A percentile compares a stretch with the other conserved stretches of the same genome.
These are phyloP conservation scores for Pangasius mekongensis DNA, from an alignment of 2,797 vertebrate species.

Conservation along the genomic window DNA sequence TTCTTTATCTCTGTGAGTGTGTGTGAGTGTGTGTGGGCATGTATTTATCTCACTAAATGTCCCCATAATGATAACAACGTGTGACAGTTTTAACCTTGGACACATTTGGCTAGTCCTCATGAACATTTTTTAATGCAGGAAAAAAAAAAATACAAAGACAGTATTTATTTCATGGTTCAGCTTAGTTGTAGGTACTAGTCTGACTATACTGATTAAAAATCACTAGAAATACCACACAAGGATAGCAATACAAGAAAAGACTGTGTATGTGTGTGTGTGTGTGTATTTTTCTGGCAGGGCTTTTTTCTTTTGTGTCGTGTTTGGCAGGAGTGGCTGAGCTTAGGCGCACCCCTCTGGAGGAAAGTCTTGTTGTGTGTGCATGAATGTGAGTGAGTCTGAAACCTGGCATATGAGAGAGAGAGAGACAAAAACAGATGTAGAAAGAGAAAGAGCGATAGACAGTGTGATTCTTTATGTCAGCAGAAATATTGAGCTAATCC, in stretches of 20 bases:
- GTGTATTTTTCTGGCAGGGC: slow-evolving; percentile 37
- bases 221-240: background rate
- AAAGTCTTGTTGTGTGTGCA: slow-evolving; percentile 1
- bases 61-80: background rate
- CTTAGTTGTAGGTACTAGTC: background rate
- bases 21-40: background rate
- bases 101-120: background rate
- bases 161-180: background rate
- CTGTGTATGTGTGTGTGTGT: background rate
- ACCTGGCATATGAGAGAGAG: background rate
- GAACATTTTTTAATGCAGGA: background rate
- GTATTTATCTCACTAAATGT: slow-evolving; percentile 8
- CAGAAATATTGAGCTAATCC: background rate
- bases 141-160: too few species aligned
- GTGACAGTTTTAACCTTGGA: slow-evolving; percentile 1
- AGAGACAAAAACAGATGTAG: background rate
- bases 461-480: slow-evolving; percentile 10
- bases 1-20: background rate
- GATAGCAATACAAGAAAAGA: background rate
- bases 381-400: background rate
- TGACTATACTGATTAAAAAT: background rate
- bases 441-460: background rate
- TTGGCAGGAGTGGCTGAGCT: slow-evolving; percentile 60
- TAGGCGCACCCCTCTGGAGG: slow-evolving; percentile 46
- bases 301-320: slow-evolving; percentile 57